Evolutionary conservation across 2,113 vertebrate genomes (phyloP).

Genomic region (Mesocricetus auratus): DNA sequence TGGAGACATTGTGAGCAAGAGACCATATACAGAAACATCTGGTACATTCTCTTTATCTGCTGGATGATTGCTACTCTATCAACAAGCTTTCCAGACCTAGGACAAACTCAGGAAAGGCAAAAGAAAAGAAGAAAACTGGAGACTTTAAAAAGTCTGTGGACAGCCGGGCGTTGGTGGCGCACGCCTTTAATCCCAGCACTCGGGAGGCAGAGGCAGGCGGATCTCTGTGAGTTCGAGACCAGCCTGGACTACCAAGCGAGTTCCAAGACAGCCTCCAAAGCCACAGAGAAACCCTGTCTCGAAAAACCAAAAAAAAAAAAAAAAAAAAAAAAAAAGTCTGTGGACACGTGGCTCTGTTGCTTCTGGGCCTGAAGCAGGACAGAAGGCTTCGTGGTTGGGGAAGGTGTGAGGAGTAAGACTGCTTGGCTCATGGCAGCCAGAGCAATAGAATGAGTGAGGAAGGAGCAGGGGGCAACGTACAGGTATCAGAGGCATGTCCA

Average conservation of each 20-base stretch:
- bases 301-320: too few relatives aligned
- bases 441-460: background rate
- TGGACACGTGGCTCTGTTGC: background rate
- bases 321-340: too few relatives aligned
- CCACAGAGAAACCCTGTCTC: too few relatives aligned
- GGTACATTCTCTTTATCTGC: background rate
- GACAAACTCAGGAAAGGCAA: background rate
- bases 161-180: too few relatives aligned
- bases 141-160: background rate
- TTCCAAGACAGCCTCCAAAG: too few relatives aligned
- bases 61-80: background rate
- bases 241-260: too few relatives aligned
- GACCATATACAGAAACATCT: background rate
- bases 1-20: fast-evolving
- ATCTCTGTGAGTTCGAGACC: too few relatives aligned
- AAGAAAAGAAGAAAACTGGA: background rate
- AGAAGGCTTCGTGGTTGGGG: background rate
- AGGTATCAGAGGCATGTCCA: background rate
- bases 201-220: too few relatives aligned
- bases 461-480: background rate
- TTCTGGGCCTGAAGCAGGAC: background rate
- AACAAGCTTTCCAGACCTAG: background rate
- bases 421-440: background rate
- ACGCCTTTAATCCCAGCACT: too few relatives aligned
- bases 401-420: background rate